These are phyloP conservation scores for Camarhynchus parvulus DNA, from an alignment of 2,113 vertebrate genomes.

Conservation along the genomic window DNA sequence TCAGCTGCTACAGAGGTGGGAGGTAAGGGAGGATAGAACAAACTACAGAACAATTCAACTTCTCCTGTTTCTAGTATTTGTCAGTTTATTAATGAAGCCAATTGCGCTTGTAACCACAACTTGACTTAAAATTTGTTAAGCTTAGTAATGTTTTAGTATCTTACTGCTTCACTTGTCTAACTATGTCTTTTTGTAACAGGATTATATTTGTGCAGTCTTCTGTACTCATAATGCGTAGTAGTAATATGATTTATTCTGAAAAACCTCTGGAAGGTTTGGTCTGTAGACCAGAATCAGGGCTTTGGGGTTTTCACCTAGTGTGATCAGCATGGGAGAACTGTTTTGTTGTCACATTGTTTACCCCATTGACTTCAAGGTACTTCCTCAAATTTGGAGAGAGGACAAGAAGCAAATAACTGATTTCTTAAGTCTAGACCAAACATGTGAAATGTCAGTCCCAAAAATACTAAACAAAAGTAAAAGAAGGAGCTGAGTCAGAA, in stretches of 20 bases:
- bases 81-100: background rate
- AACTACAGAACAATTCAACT: background rate
- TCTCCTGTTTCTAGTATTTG: background rate
- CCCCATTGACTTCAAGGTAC: background rate
- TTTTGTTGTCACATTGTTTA: background rate
- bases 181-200: background rate
- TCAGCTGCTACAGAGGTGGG: background rate
- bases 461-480: background rate
- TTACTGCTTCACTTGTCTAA: background rate
- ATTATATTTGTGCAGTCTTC: background rate
- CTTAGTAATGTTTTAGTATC: background rate
- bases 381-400: background rate
- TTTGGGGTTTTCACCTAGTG: background rate
- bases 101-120: background rate
- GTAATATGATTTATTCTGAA: background rate
- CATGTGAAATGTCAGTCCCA: background rate
- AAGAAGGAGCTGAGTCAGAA: background rate
- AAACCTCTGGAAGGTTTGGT: background rate
- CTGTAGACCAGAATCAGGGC: background rate
- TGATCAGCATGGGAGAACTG: background rate
- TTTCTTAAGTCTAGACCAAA: background rate
- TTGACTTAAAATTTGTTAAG: background rate
- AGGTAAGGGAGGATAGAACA: background rate
- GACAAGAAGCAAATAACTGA: background rate
- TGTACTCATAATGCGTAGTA: background rate